phyloP scores from a whole-genome alignment of 2,888 invertebrate genomes.

The Zaprionus lineosus region DNA sequence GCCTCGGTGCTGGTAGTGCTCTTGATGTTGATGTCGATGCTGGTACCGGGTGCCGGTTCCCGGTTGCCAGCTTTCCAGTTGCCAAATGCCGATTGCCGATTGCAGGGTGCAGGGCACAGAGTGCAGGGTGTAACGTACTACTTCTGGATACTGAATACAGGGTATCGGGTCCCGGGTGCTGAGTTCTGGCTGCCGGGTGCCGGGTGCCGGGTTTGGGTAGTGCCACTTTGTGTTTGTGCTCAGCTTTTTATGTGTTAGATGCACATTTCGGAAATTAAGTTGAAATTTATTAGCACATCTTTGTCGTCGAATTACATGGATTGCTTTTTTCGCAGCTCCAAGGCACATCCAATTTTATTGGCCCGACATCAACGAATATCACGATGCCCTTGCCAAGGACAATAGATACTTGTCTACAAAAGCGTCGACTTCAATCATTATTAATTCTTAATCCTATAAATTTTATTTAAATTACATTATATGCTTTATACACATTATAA shows the following conservation, averaged over 20 bases:
- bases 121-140: too few relatives aligned
- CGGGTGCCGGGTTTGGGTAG: slow-evolving; percentile 3
- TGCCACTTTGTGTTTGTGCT: slow-evolving; percentile 41
- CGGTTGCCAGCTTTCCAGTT: too few relatives aligned
- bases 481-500: too few relatives aligned
- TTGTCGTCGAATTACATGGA: slow-evolving; percentile 75
- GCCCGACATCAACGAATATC: slow-evolving; percentile 4
- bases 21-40: background rate
- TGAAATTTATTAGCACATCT: slow-evolving; percentile 77
- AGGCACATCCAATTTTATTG: slow-evolving; percentile 11
- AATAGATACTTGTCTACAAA: too few relatives aligned
- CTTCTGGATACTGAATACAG: too few relatives aligned
- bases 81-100: background rate
- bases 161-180: background rate
- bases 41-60: too few relatives aligned
- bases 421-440: too few relatives aligned
- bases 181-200: slow-evolving; percentile 2
- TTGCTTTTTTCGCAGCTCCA: slow-evolving; percentile 70
- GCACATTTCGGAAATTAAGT: slow-evolving; percentile 78
- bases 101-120: too few relatives aligned
- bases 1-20: background rate
- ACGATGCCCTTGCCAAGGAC: background rate
- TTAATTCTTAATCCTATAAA: too few relatives aligned
- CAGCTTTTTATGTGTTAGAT: slow-evolving; percentile 76
- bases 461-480: too few relatives aligned